These are phyloP conservation scores for Scaptomyza reducta DNA, from an alignment of 2,888 invertebrate species.

Conservation along the genomic window DNA sequence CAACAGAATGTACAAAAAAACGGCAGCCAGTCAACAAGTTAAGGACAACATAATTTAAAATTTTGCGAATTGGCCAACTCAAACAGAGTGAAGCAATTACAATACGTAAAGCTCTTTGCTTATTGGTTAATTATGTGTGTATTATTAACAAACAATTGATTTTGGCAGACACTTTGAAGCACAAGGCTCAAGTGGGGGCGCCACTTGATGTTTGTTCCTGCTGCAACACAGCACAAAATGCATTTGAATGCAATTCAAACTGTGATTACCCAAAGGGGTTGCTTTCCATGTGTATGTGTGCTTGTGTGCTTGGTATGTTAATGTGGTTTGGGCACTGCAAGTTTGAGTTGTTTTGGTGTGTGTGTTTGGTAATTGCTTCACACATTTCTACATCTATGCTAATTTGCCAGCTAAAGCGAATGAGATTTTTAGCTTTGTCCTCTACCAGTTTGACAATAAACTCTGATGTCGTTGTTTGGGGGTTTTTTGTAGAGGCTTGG, in stretches of 20 bases:
- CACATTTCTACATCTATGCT: slow-evolving; percentile 68
- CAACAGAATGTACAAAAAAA: background rate
- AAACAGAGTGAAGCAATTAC: slow-evolving; percentile 13
- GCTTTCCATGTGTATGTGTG: background rate
- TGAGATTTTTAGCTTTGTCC: slow-evolving; percentile 56
- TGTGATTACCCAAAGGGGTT: slow-evolving; percentile 34
- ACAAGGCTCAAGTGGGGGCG: slow-evolving; percentile 10
- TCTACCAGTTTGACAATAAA: slow-evolving; percentile 29
- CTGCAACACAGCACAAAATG: slow-evolving; percentile 13
- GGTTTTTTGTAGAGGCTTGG: slow-evolving; percentile 9
- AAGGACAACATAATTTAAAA: background rate
- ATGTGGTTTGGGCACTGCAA: background rate
- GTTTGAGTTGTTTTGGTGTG: background rate
- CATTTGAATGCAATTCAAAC: slow-evolving; percentile 42
- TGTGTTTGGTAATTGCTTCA: slow-evolving; percentile 64
- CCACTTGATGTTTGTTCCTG: slow-evolving; percentile 7
- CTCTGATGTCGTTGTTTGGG: background rate
- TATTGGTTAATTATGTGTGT: slow-evolving; percentile 28
- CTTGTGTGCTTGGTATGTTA: background rate
- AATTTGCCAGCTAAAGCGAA: slow-evolving; percentile 52
- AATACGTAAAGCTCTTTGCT: slow-evolving; percentile 5
- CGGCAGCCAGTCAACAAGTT: background rate
- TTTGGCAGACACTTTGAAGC: slow-evolving; percentile 28
- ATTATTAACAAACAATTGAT: slow-evolving; percentile 64
- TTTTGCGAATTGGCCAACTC: slow-evolving; percentile 8